These are phyloP conservation scores for Perca fluviatilis DNA, from an alignment of 2,113 vertebrate genomes.

Conservation along the genomic window DNA sequence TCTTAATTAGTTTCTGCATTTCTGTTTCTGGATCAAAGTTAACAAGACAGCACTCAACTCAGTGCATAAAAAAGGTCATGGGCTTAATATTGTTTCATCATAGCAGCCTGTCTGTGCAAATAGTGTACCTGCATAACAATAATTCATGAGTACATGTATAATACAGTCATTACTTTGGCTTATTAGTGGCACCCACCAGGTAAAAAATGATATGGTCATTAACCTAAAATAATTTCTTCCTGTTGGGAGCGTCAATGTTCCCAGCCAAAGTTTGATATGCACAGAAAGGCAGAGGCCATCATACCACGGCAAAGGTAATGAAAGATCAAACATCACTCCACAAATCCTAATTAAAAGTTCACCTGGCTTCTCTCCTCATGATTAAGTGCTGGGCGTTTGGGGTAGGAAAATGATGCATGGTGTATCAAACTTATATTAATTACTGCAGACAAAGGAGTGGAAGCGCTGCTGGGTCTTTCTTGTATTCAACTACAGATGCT, in stretches of 20 bases:
- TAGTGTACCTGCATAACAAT: background rate
- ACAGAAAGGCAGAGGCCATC: constrained; percentile 27
- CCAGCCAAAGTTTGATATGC: constrained; percentile 5
- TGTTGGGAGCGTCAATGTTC: background rate
- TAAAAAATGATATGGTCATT: constrained; percentile 1
- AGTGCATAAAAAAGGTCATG: background rate
- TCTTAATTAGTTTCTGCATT: constrained; percentile 24
- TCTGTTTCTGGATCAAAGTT: constrained; percentile 27
- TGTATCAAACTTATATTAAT: constrained; percentile 50
- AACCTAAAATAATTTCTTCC: constrained; percentile 12
- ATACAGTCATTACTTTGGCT: constrained; percentile 12
- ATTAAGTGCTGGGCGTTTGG: constrained; percentile 52
- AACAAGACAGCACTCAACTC: background rate
- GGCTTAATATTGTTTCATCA: background rate
- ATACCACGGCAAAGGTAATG: constrained; percentile 31
- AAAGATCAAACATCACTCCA: constrained; percentile 57
- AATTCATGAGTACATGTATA: constrained; percentile 1
- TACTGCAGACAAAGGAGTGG: background rate
- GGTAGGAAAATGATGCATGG: constrained; percentile 62
- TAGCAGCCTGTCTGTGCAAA: background rate
- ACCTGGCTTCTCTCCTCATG: constrained; percentile 49
- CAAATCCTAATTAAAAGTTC: constrained; percentile 61
- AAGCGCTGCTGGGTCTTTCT: too few species aligned
- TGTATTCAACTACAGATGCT: too few species aligned
- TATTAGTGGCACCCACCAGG: background rate